Evolutionary conservation across 1,140 invertebrate species (phyloP), one percentile per base, ranked within the genome.

Genomic region (Octopus sinensis): DNA sequence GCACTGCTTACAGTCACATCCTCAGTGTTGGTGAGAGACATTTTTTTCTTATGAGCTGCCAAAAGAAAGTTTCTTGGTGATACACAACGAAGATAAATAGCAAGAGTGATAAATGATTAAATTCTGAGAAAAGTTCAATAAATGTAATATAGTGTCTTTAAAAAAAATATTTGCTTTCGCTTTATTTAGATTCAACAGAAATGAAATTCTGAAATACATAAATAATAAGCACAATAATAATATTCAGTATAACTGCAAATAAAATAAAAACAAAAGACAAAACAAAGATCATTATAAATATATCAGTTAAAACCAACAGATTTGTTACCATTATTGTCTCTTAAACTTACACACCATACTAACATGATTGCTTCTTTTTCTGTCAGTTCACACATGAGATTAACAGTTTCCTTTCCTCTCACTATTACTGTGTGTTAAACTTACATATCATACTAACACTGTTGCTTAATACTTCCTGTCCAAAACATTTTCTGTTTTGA

Each of bases 1-100:
- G 17, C 13, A 17, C 13, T 10, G n/a, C 23, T 56, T 30, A 53
- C n/a, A 54, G 17, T 79, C 23, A 56, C 23, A 6, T 56, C 78
- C 53, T 79, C 56, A 79, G 53, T 3, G 53, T 43, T 79, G 23
- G 78, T 79, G 17, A 56, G 78, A n/a, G 78, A 56, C 56, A 56
- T 79, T 79, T 54, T 68, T 23, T 54, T 79, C 13, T 51, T 43
- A n/a, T 54, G 68, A 54, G 51, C 30, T 81, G 13, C 17, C 5
- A 73, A 13, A 73, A 73, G 30, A 13, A 73, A 73, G 30, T 5
- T 62, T 17, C 17, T 62, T 62, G 9, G 13, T 73, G 4, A 73
- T n/a, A 62, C 6, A 73, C 30, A 6, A 73, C 5, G 30, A 23
- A 7, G 5, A 73, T 43, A 43, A 43, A 43, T 43, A 43, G 30